Evolutionary conservation across 2,888 invertebrate genomes (phyloP).

Genomic region (Cyclophora punctaria): DNA sequence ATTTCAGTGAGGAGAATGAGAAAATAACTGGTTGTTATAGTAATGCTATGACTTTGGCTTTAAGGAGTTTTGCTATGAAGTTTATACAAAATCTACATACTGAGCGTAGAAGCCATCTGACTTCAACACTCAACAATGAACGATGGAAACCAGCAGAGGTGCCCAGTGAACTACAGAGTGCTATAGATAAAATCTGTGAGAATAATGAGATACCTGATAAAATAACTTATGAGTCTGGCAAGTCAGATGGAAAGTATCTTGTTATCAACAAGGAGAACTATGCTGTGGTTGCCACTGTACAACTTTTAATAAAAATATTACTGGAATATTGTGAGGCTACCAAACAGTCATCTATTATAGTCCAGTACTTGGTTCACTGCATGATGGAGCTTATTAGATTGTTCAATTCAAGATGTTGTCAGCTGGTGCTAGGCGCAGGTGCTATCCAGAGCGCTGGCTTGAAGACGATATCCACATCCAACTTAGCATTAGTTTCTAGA

Average conservation of each 20-base stretch:
- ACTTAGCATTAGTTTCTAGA: slow-evolving; percentile 90
- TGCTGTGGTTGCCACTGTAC: slow-evolving; percentile 86
- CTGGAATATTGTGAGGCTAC: slow-evolving; percentile 93
- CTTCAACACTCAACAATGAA: slow-evolving; percentile 90
- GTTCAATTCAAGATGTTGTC: slow-evolving; percentile 92
- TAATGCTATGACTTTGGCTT: slow-evolving; percentile 85
- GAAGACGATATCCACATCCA: slow-evolving; percentile 95
- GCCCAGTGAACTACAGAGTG: slow-evolving; percentile 89
- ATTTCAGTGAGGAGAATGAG: slow-evolving; percentile 85
- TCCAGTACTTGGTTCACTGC: slow-evolving; percentile 87
- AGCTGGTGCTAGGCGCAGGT: slow-evolving; percentile 96
- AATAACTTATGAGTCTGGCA: slow-evolving; percentile 48
- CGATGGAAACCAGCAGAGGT: slow-evolving; percentile 96
- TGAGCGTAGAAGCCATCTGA: slow-evolving; percentile 89
- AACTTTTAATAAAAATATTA: slow-evolving; percentile 91
- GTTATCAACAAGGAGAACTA: slow-evolving; percentile 82
- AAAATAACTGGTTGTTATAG: slow-evolving; percentile 83
- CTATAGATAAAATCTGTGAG: slow-evolving; percentile 82
- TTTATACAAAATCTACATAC: slow-evolving; percentile 94
- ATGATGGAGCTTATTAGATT: slow-evolving; percentile 91
- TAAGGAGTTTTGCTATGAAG: slow-evolving; percentile 91
- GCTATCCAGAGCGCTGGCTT: slow-evolving; percentile 95
- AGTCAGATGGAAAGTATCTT: slow-evolving; percentile 73
- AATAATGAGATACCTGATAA: slow-evolving; percentile 61
- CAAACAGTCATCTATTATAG: slow-evolving; percentile 84